Conservation (phyloP, 2,113 vertebrate species). For the Tretioscincus oriximinensis region DNA sequence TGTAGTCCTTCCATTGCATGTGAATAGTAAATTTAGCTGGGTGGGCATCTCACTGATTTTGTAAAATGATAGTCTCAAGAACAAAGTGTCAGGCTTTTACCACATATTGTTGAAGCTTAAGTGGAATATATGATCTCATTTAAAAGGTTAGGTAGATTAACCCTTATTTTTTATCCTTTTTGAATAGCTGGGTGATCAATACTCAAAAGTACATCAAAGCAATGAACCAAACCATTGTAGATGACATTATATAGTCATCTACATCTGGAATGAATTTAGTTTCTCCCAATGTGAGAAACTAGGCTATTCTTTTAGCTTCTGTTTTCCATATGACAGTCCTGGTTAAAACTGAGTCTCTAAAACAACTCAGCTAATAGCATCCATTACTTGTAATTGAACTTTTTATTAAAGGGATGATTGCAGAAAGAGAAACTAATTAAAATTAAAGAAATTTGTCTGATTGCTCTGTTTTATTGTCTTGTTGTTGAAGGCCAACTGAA, state of each 20-base stretch:
- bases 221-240: constrained; percentile 6
- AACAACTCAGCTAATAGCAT: constrained; percentile 22
- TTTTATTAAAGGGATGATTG: constrained; percentile 46
- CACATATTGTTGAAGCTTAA: neutral
- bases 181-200: neutral
- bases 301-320: constrained; percentile 30
- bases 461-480: constrained; percentile 41
- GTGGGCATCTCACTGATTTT: neutral
- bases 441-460: constrained; percentile 45
- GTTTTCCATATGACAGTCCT: constrained; percentile 23
- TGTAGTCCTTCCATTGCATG: neutral
- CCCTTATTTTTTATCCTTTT: constrained; percentile 5
- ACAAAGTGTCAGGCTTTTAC: neutral
- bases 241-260: constrained; percentile 31
- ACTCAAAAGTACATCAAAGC: constrained; percentile 9
- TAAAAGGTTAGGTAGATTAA: constrained; percentile 12
- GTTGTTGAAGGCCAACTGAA: constrained; percentile 35
- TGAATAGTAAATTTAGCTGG: neutral
- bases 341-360: constrained; percentile 4
- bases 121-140: neutral
- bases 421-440: constrained; percentile 56
- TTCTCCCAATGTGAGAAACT: constrained; percentile 14
- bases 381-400: constrained; percentile 48
- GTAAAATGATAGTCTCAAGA: neutral
- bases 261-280: constrained; percentile 27